Base-by-base conservation (phyloP, 2,113 vertebrate species). In the Macquaria australasica region DNA sequence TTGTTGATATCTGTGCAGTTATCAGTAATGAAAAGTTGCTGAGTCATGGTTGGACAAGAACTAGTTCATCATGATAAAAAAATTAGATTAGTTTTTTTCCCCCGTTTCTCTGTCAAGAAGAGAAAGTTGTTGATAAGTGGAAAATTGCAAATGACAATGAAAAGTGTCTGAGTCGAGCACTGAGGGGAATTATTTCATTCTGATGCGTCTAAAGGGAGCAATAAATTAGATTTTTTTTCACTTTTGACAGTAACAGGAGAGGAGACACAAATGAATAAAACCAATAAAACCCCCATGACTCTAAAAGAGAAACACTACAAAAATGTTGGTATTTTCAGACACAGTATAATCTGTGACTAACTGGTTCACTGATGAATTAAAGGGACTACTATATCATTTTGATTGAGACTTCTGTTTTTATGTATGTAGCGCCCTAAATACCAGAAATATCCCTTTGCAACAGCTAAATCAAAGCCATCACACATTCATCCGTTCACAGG, bases 1-100 rank as follows among this genome's bases (percentile, higher is more conserved):
- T 81, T 83, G 87, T 86, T 92, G 79, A 87, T 91, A 87, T 91
- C 91, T 56, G 39, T 50, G 79, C 83, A 91, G 84, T 91, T 89
- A 90, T 91, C 84, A 67, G 58, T 70, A 82, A 75, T 81, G 77
- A 85, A 62, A 92, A 89, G 76, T 73, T 88, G 92, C 90, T 92
- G 93, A 94, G 90, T 92, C 92, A 93, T 73, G 73, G 16, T 71
- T 83, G 75, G 74, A 77, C 71, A 39, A 71, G 81, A 83, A 69
- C 56, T 80, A 58, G 82, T 86, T 86, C 63, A 87, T 91, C 79
- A 62, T 25, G 81, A 85, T 87, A 62, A 73, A 51, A 43, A 80
- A 82, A 92, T 85, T 74, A 23, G 23, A 88, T 86, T 59, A 63
- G 6, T 18, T 21, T 18, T 58, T 31, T 39, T 6, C 14, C 6